Conservation (phyloP, 2,113 vertebrate species). For the Rhizomys pruinosus region DNA sequence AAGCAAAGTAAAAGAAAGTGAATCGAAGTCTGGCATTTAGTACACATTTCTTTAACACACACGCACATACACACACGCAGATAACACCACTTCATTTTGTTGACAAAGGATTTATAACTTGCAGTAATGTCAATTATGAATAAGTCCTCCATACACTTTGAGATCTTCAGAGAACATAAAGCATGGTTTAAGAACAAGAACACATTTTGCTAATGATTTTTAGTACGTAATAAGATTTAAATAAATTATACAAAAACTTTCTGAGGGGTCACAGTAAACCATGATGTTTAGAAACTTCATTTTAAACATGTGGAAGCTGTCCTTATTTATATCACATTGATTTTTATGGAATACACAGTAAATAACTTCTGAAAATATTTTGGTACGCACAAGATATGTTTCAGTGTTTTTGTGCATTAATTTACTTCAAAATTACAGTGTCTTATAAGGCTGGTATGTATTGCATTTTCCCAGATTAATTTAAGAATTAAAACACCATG, state of each 20-base stretch:
- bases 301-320: not conserved
- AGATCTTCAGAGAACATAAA: not conserved
- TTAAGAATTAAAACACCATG: not conserved
- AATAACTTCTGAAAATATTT: not conserved
- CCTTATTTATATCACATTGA: not conserved
- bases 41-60: not conserved
- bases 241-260: not conserved
- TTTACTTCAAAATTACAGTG: not conserved
- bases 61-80: no score
- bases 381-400: not conserved
- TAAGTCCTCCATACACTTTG: not conserved
- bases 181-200: not conserved
- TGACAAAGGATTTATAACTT: not conserved
- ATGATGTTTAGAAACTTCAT: not conserved
- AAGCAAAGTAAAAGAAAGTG: not conserved
- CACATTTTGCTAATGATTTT: not conserved
- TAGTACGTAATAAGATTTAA: not conserved
- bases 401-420: not conserved
- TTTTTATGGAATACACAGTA: not conserved
- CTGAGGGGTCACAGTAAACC: not conserved
- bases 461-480: not conserved
- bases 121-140: not conserved
- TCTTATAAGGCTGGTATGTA: not conserved
- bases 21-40: not conserved
- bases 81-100: no score